phyloP scores from a whole-genome alignment of 2,888 invertebrate species.

The Melolontha melolontha region DNA sequence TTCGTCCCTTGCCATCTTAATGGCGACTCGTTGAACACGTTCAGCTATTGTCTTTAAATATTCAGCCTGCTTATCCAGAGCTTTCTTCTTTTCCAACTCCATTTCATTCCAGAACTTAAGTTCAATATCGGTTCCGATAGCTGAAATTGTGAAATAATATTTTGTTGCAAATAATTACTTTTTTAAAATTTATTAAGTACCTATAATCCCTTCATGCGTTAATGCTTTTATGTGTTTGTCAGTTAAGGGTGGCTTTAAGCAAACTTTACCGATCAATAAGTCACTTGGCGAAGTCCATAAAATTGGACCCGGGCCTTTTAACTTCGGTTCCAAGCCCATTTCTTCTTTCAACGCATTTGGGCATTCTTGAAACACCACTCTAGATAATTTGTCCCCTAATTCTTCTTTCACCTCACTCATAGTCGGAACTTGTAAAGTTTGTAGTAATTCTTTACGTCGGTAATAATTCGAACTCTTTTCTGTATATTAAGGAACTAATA shows the following conservation, averaged over 20 bases:
- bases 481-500: conserved; percentile 6
- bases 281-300: conserved; percentile 66
- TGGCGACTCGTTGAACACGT: conserved; percentile 49
- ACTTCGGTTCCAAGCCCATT: conserved; percentile 58
- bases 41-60: conserved; percentile 49
- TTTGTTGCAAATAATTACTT: not conserved
- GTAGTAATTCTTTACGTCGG: conserved; percentile 52
- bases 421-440: conserved; percentile 57
- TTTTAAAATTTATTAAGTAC: conserved; percentile 50
- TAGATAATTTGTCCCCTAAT: conserved; percentile 59
- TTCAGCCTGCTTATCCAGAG: conserved; percentile 56
- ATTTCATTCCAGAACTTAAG: conserved; percentile 57
- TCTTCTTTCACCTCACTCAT: conserved; percentile 58
- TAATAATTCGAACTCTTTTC: conserved; percentile 53
- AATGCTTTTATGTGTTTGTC: conserved; percentile 62
- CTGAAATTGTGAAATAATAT: conserved; percentile 46
- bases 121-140: conserved; percentile 60
- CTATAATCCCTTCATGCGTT: conserved; percentile 63
- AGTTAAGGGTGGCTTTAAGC: conserved; percentile 62
- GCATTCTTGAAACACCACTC: conserved; percentile 59
- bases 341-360: conserved; percentile 55
- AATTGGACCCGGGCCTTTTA: conserved; percentile 60
- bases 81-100: conserved; percentile 56
- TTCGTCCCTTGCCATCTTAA: conserved; percentile 46
- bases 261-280: conserved; percentile 62